Conservation (phyloP, 2,113 vertebrate genomes). For the Epinephelus moara region DNA sequence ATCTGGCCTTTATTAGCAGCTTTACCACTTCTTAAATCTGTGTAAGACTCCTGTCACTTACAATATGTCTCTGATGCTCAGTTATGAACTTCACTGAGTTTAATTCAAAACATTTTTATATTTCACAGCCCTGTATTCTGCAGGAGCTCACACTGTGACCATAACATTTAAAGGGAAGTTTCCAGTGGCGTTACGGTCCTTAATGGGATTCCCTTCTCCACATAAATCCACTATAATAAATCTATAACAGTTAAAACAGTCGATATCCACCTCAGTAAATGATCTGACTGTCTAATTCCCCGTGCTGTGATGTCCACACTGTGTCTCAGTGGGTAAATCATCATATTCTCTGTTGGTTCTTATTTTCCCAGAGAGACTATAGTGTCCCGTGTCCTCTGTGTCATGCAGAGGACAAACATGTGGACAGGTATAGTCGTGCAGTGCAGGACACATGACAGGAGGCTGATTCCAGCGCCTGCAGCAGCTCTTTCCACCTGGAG, state of each 20-base stretch:
- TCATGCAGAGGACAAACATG: not conserved
- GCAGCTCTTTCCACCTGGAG: conserved; percentile 2
- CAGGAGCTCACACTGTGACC: not conserved
- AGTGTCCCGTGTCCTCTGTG: not conserved
- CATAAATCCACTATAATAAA: not conserved
- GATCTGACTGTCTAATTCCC: conserved; percentile 8
- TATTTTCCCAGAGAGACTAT: not conserved
- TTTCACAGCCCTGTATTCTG: not conserved
- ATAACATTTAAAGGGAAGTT: not conserved
- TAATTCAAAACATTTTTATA: not conserved
- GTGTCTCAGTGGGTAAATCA: not conserved
- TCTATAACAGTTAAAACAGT: not conserved
- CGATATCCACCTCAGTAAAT: not conserved
- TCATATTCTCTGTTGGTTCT: not conserved
- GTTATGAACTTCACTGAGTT: not conserved
- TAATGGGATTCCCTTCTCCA: not conserved
- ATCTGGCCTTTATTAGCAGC: not conserved
- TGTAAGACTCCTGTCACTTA: not conserved
- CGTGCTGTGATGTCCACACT: not conserved
- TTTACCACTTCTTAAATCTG: not conserved
- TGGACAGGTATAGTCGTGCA: not conserved
- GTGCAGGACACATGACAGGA: not conserved
- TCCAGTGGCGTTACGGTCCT: not conserved
- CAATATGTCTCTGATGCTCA: not conserved
- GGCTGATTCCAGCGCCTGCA: conserved; percentile 6